Evolutionary conservation across 2,888 invertebrate species (phyloP).

Genomic region (Eupithecia exiguata): DNA sequence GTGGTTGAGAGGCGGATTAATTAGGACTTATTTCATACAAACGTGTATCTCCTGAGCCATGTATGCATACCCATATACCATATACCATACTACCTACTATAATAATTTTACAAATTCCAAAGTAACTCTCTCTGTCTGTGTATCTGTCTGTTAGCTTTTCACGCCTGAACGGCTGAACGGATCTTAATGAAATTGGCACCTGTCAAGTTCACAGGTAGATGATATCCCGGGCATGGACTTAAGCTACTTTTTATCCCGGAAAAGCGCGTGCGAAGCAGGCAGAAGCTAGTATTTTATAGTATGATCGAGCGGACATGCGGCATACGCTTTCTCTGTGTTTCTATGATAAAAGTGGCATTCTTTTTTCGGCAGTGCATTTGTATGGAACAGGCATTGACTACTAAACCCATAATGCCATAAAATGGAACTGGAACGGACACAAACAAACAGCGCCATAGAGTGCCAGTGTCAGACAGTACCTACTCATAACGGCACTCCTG

Average conservation of each 20-base stretch:
- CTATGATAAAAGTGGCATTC: not conserved
- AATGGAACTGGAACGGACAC: conserved; percentile 39
- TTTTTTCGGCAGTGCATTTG: not conserved
- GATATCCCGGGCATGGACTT: too few species aligned
- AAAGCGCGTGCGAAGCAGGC: too few species aligned
- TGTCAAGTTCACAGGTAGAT: too few species aligned
- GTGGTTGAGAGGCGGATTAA: not conserved
- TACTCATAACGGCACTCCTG: conserved; percentile 40
- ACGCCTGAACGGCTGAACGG: too few species aligned
- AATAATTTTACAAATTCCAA: too few species aligned
- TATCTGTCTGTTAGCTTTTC: too few species aligned
- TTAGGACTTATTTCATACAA: not conserved
- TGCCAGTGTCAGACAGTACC: conserved; percentile 33
- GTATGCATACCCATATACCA: not conserved
- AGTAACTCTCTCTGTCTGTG: too few species aligned
- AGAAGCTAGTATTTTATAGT: too few species aligned
- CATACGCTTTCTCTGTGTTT: not conserved
- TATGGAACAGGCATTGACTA: not conserved
- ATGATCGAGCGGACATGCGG: not conserved
- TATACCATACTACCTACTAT: too few species aligned
- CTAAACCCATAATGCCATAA: conserved; percentile 17
- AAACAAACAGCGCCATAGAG: conserved; percentile 33
- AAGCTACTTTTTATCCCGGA: too few species aligned
- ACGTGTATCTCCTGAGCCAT: not conserved
- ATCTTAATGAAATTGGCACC: too few species aligned